Evolutionary conservation across 2,113 vertebrate species (phyloP), one percentile per base, ranked within the genome.

Genomic region (Asarcornis scutulata): DNA sequence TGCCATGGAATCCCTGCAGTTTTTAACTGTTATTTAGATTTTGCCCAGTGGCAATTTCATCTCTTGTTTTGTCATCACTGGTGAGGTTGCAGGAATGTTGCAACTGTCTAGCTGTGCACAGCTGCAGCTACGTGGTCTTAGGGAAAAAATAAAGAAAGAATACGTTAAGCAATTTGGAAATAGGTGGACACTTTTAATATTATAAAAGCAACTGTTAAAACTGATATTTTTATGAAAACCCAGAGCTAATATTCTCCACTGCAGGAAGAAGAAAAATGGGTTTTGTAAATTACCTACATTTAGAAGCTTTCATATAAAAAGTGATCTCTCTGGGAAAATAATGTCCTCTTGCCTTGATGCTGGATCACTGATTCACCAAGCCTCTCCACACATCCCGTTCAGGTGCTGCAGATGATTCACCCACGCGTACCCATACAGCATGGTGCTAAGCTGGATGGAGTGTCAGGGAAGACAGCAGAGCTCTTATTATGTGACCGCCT

Each of bases 401-500:
- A 83, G 42, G 77, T 79, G 82, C 67, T 59, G 44, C 67, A 89
- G 81, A 18, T 82, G 79, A 52, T 76, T 93, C 53, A 67, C 32
- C 52, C 58, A n/a, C 2, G 2, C 0, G 10, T 56, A 83, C 50
- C 40, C 63, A 81, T 73, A 27, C 31, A 89, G 88, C 32, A 75
- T 31, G 52, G n/a, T 79, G 67, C 56, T 83, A 86, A 78, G 29
- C 25, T 59, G 81, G 56, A 64, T 86, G 58, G 52, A 75, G 38
- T 83, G 77, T 83, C 81, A 92, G 85, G 67, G 67, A 86, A 89
- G 62, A 75, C 68, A 84, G 53, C 83, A 88, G 80, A 81, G 56
- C 56, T 71, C 62, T 66, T 60, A 71, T 6, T 64, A 74, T 42
- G 53, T 58, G 79, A 82, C 85, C 0, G 1, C 15, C 55, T 62